phyloP scores from a whole-genome alignment of 2,113 vertebrate species.

The Aphyosemion australe region DNA sequence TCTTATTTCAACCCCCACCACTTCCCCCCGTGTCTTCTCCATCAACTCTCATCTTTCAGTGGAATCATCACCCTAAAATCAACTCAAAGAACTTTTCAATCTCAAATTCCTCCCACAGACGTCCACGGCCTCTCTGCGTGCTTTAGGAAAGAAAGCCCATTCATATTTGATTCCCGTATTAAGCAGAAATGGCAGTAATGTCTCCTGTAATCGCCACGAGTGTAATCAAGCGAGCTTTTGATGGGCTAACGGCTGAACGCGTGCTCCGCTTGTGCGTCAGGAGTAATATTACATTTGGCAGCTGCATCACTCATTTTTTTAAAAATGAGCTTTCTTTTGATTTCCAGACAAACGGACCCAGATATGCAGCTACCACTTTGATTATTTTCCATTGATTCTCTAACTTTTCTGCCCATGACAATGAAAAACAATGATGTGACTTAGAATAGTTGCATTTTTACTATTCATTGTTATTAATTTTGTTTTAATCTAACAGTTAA shows the following conservation, averaged over 20 bases:
- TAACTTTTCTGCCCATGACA: constrained; percentile 16
- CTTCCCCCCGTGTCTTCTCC: constrained; percentile 52
- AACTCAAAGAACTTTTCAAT: constrained; percentile 69
- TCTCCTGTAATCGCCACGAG: constrained; percentile 68
- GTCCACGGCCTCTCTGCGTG: constrained; percentile 48
- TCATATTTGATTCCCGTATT: constrained; percentile 72
- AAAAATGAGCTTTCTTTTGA: constrained; percentile 66
- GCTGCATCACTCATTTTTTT: constrained; percentile 61
- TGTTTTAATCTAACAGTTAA: neutral
- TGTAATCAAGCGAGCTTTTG: constrained; percentile 74
- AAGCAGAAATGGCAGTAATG: constrained; percentile 75
- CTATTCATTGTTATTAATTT: neutral
- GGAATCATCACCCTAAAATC: constrained; percentile 58
- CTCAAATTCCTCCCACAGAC: constrained; percentile 73
- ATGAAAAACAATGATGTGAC: neutral
- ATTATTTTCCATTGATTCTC: constrained; percentile 42
- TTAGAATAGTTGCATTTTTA: neutral
- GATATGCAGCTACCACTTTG: constrained; percentile 36
- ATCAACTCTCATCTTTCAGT: constrained; percentile 64
- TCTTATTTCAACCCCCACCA: constrained; percentile 47
- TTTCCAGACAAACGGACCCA: constrained; percentile 54
- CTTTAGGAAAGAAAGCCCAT: constrained; percentile 52
- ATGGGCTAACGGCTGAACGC: constrained; percentile 58
- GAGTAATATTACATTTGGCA: constrained; percentile 71
- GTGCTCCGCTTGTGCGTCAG: constrained; percentile 46